phyloP scores from a whole-genome alignment of 2,797 vertebrate genomes.

The Aulostomus chinensis region DNA sequence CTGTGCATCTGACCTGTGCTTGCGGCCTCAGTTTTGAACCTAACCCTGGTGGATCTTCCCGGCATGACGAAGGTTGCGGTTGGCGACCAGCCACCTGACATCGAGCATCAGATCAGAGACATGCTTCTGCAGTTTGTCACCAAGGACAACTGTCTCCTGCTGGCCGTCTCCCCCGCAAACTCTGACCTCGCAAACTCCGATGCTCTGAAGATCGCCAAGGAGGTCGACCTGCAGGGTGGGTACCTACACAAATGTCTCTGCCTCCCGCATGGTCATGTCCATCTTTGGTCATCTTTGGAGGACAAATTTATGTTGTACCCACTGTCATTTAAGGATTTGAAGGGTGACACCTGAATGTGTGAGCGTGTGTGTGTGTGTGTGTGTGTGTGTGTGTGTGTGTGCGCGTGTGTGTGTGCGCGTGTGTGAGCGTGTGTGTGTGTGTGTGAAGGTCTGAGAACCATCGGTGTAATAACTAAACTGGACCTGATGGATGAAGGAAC shows the following conservation, averaged over 20 bases:
- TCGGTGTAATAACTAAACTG: conserved; percentile 94
- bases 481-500: conserved; percentile 97
- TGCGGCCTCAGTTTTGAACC: conserved; percentile 84
- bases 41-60: conserved; percentile 92
- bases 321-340: too few species aligned
- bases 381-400: background rate
- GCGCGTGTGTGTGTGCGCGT: background rate
- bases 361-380: background rate
- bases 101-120: conserved; percentile 92
- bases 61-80: conserved; percentile 97
- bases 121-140: conserved; percentile 97
- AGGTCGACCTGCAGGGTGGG: conserved; percentile 93
- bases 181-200: conserved; percentile 95
- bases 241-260: too few species aligned
- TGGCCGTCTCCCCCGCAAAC: conserved; percentile 94
- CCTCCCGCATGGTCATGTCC: rapidly evolving
- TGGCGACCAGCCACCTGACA: conserved; percentile 92
- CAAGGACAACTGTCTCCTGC: conserved; percentile 94
- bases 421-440: background rate
- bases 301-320: too few species aligned
- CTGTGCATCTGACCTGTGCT: background rate
- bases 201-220: conserved; percentile 94
- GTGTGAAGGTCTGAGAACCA: conserved; percentile 86
- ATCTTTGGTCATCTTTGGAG: background rate
- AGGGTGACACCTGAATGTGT: background rate